Base-by-base conservation (phyloP, 2,797 vertebrate species). In the Danionella dracula region DNA sequence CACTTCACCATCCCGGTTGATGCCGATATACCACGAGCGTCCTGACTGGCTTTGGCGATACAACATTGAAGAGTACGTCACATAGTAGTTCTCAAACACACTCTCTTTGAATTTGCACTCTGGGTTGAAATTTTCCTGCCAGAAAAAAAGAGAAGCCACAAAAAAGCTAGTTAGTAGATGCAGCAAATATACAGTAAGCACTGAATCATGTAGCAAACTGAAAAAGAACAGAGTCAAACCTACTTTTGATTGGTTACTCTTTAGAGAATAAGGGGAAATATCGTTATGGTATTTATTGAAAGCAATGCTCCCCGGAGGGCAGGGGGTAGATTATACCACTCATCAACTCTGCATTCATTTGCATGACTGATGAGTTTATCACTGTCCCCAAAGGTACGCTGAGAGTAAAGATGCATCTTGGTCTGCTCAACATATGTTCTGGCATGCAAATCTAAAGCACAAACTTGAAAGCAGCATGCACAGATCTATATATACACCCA, bases 81-180 rank as follows among this genome's bases (percentile, higher is more conserved):
- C 95, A 0, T 98, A 99, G 89, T 99, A 99, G 90, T 98, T 99
- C 88, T 99, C 96, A 88, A 98, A 99, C 79, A 99, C 96, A 0
- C 95, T 97, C 86, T 99, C 96, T 89, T 99, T 99, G 89, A 99
- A 99, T 88, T 93, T 95, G 85, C 96, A 98, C 86, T 99, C 96
- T 0, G 94, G 92, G 79, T 94, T 99, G 87, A 99, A 99, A 88
- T 97, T 90, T 84, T 98, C 96, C 96, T 99, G 86, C 4, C 38
- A 53, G 23, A 46, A 19, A 32, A 62, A n/a, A 15, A 46, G 46
- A 53, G 10, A 49, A 34, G 10, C 48, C 21, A 53, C 37, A 68
- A 37, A 63, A 12, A 64, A 16, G 31, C 21, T 40, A 32, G 48
- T 66, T 27, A 54, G 31, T 10, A 31, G 10, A n/a, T n/a, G n/a